phyloP scores from a whole-genome alignment of 1,140 invertebrate genomes.

The Oscheius sp. region DNA sequence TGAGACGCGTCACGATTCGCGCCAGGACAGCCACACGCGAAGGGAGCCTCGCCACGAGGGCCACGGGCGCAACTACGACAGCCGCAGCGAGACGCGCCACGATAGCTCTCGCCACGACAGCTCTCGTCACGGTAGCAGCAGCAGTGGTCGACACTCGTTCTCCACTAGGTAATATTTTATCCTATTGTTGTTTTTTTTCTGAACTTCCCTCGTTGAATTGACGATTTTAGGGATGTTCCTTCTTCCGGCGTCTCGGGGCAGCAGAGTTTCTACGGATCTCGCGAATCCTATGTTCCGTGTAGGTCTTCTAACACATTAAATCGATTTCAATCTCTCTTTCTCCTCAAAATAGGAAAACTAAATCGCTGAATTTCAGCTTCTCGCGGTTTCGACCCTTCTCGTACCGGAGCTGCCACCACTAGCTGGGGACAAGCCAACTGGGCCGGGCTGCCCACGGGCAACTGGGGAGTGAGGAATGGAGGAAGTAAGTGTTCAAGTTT shows the following conservation, averaged over 20 bases:
- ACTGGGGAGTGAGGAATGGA: not conserved
- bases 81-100: not conserved
- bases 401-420: not conserved
- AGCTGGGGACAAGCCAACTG: not conserved
- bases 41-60: no score
- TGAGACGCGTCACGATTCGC: not conserved
- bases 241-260: no score
- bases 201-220: no score
- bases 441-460: not conserved
- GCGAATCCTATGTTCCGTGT: not conserved
- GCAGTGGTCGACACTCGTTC: no score
- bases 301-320: not conserved
- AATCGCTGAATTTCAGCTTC: not conserved
- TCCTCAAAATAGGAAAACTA: no score
- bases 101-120: not conserved
- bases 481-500: not conserved
- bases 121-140: no score
- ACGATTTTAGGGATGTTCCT: no score
- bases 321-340: not conserved
- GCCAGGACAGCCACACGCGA: no score
- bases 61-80: no score
- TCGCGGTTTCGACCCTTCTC: no score
- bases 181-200: no score
- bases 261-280: not conserved
- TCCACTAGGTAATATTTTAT: no score